A percentile compares a stretch with the other conserved stretches of the same genome.
Conservation (phyloP, 2,113 vertebrate genomes). For the Xiphophorus hellerii region DNA sequence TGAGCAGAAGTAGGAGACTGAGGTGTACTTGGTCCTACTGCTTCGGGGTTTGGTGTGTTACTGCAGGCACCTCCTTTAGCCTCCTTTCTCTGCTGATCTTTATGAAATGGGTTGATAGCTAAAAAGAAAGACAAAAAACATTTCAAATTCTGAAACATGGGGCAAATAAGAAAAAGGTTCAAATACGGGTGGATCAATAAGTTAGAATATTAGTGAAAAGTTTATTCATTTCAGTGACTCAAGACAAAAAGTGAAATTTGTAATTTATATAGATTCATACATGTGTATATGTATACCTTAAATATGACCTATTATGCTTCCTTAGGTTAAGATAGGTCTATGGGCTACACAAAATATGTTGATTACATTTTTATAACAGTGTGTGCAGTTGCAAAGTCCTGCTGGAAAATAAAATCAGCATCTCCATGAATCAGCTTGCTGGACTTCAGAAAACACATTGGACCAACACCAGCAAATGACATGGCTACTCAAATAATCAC, state of each 20-base stretch:
- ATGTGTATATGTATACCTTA: background rate
- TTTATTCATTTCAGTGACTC: background rate
- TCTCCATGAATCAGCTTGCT: background rate
- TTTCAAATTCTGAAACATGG: conserved; percentile 31
- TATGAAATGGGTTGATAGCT: conserved; percentile 68
- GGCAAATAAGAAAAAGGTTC: conserved; percentile 25
- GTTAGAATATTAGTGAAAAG: background rate
- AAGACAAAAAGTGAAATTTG: background rate
- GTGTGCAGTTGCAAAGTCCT: background rate
- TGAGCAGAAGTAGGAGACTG: conserved; percentile 36
- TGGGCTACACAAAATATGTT: no score
- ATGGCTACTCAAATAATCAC: background rate
- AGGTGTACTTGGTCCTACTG: conserved; percentile 13
- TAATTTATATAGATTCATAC: background rate
- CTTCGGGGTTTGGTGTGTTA: conserved; percentile 22
- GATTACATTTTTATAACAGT: background rate
- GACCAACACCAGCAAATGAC: background rate
- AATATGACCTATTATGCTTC: no score
- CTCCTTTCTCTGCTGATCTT: conserved; percentile 60
- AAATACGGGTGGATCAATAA: background rate
- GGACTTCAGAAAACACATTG: background rate
- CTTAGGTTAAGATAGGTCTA: no score
- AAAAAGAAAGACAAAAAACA: conserved; percentile 26
- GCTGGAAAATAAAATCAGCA: background rate
- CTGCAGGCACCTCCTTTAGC: conserved; percentile 32